Evolutionary conservation across 2,888 invertebrate species (phyloP).

Genomic region (Coleophora flavipennella): DNA sequence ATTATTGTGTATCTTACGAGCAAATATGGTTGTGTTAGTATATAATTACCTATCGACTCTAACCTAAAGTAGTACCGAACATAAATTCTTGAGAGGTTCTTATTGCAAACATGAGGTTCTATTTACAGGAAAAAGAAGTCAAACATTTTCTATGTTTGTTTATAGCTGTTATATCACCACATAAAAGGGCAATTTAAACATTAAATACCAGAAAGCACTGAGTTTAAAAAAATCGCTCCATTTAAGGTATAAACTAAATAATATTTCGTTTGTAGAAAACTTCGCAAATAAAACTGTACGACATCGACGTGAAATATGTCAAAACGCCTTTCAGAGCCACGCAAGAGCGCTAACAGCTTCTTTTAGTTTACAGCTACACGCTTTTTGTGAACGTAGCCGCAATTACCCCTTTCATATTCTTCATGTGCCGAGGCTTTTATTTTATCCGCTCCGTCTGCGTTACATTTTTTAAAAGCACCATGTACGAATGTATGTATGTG

Average conservation of each 20-base stretch:
- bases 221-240: no score
- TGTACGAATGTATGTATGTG: constrained; percentile 29
- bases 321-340: constrained; percentile 33
- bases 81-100: not conserved
- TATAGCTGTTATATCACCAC: no score
- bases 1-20: no score
- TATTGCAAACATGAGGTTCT: not conserved
- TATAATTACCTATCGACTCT: no score
- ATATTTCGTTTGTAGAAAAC: not conserved
- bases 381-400: constrained; percentile 47
- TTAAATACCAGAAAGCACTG: no score
- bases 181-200: no score
- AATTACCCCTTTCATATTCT: constrained; percentile 56
- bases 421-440: constrained; percentile 49
- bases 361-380: constrained; percentile 48
- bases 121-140: no score
- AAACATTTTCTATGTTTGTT: no score
- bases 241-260: no score
- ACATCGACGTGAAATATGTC: no score
- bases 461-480: constrained; percentile 37
- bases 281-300: constrained; percentile 1
- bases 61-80: no score
- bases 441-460: constrained; percentile 44
- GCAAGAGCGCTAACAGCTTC: constrained; percentile 46
- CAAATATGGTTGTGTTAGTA: no score